Conservation (phyloP, 2,113 vertebrate species). For the Strix aluco region DNA sequence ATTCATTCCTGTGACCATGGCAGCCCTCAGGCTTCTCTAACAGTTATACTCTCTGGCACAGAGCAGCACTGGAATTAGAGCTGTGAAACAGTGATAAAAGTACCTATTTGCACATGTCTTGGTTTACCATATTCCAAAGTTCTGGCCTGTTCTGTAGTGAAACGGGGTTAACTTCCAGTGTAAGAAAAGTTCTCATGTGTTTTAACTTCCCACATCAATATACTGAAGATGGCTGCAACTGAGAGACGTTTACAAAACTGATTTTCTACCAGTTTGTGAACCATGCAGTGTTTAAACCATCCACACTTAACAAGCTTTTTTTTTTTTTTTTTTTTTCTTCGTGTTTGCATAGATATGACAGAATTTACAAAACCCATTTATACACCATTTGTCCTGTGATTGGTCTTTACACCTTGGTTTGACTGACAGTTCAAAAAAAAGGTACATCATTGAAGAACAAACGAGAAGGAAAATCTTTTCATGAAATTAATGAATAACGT, state of each 20-base stretch:
- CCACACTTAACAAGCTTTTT: background rate
- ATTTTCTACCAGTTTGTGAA: background rate
- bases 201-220: background rate
- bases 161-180: background rate
- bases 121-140: background rate
- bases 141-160: background rate
- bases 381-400: background rate
- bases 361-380: constrained; percentile 11
- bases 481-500: background rate
- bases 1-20: background rate
- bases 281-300: background rate
- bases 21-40: background rate
- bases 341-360: background rate
- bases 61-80: background rate
- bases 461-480: constrained; percentile 2
- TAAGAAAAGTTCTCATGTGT: background rate
- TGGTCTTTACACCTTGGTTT: background rate
- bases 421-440: background rate
- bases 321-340: background rate
- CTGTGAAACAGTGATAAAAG: background rate
- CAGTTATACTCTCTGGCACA: background rate
- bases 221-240: background rate
- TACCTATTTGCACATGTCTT: background rate
- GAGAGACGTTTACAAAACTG: background rate
- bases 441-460: background rate